Base-by-base conservation (phyloP, 2,888 invertebrate species). In the Siphlonurus alternatus region DNA sequence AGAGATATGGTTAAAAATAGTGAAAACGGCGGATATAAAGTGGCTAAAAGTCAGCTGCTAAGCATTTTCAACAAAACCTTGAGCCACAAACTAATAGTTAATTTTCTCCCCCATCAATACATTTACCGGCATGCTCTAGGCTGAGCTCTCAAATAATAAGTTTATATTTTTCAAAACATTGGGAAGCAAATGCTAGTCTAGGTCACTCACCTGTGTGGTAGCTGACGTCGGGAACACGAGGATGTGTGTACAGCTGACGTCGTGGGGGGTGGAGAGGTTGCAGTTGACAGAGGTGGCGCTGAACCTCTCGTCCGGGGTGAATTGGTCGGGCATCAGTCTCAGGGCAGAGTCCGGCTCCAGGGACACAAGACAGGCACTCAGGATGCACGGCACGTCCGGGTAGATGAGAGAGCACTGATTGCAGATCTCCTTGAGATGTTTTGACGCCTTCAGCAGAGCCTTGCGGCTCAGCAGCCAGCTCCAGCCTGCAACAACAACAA, bases 201-300 rank as follows among this genome's bases (percentile, higher is more conserved):
- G n/a, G n/a, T n/a, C n/a, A 65, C 72, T 71, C 74, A 89, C 89
- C 84, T 92, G 92, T 66, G 94, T 92, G 65, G 92, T 92, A 59
- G 95, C 94, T 66, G 93, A 96, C 54, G 96, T 98, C 62, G 98
- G 98, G 79, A 99, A 98, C 70, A 98, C 98, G 70, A 99, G 84
- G 70, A 99, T 98, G 75, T 99, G 99, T 66, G 98, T 98, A 75
- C 93, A 93, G 65, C 94, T 91, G 67, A 95, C 93, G 78, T 99
- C 98, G 68, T 94, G 86, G 3, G 98, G 98, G 66, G 98, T 98
- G 70, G 92, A 91, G 71, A 98, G 81, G 69, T 90, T 89, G 72
- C 89, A 89, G 76, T 92, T 91, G 73, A 91, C 89, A 66, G 89
- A 88, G 69, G 88, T 87, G 75, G 90, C 90, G 68, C 87, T 86